Evolutionary conservation across 2,113 vertebrate genomes (phyloP).

Genomic region (Callopanchax toddi): DNA sequence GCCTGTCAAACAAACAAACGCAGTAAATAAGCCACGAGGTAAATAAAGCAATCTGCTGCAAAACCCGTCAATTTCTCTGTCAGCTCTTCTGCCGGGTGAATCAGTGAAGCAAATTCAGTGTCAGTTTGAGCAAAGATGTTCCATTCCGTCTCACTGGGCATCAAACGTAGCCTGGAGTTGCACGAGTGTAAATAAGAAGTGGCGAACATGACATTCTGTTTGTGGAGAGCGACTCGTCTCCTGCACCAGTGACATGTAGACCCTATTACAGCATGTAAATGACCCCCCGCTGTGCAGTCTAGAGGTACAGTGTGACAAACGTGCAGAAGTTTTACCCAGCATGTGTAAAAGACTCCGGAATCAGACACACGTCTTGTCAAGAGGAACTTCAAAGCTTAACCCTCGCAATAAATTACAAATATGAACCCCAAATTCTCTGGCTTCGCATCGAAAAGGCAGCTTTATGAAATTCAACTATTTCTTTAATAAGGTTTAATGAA

Average conservation of each 20-base stretch:
- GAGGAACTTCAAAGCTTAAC: conserved; percentile 24
- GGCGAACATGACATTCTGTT: conserved; percentile 41
- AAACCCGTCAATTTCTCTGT: conserved; percentile 20
- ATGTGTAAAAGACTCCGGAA: conserved; percentile 7
- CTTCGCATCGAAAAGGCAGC: background rate
- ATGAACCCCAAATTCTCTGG: background rate
- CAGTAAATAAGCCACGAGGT: conserved; percentile 42
- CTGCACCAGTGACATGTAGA: conserved; percentile 55
- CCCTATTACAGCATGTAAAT: conserved; percentile 72
- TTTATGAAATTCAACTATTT: background rate
- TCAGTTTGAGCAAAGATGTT: conserved; percentile 43
- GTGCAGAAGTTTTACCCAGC: conserved; percentile 8
- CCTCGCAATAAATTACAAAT: conserved; percentile 8
- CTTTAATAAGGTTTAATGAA: conserved; percentile 7
- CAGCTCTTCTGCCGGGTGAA: background rate
- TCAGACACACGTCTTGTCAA: conserved; percentile 10
- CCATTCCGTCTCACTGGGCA: conserved; percentile 56
- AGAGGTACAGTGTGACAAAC: conserved; percentile 9
- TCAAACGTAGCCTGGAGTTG: conserved; percentile 53
- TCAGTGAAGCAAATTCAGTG: conserved; percentile 10
- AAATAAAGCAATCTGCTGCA: conserved; percentile 62
- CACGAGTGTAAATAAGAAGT: conserved; percentile 41
- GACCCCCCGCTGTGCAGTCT: conserved; percentile 54
- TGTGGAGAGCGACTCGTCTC: conserved; percentile 44
- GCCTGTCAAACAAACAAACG: conserved; percentile 38